A percentile compares a stretch with the other conserved stretches of the same genome.
These are phyloP conservation scores for Fringilla coelebs DNA, from an alignment of 2,797 vertebrate species.

Conservation along the genomic window DNA sequence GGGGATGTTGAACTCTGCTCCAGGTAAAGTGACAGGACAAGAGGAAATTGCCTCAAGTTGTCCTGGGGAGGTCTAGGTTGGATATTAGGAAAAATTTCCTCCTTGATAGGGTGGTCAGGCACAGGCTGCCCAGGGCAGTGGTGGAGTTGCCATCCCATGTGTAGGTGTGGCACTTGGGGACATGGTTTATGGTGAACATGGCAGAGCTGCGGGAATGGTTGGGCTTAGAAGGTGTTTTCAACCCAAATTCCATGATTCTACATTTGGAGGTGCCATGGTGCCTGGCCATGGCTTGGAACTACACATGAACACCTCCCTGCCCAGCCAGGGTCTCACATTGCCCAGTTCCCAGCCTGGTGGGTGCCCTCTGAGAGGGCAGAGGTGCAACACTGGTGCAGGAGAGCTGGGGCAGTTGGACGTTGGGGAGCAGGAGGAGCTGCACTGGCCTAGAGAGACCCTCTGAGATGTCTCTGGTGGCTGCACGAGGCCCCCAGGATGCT, in stretches of 20 bases:
- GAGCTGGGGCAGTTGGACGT: not conserved
- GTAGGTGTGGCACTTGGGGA: not conserved
- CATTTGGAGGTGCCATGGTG: not conserved
- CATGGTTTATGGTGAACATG: not conserved
- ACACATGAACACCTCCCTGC: not conserved
- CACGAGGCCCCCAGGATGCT: not conserved
- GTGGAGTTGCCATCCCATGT: not conserved
- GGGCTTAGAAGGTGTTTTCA: not conserved
- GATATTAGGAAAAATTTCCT: not conserved
- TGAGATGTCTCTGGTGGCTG: not conserved
- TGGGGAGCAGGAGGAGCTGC: not conserved
- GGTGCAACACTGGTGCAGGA: not conserved
- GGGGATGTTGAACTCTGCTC: not conserved
- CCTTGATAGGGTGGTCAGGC: not conserved
- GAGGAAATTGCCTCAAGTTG: not conserved
- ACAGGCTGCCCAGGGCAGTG: not conserved
- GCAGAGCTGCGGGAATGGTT: not conserved
- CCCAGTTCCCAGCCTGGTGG: not conserved
- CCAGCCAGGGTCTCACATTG: rapidly evolving
- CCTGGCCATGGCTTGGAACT: not conserved
- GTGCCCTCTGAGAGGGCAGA: not conserved
- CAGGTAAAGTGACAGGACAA: not conserved
- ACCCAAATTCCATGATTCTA: not conserved
- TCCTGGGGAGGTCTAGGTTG: not conserved
- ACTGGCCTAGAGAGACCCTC: not conserved